Conservation (phyloP, 2,113 vertebrate species). For the Planiliza haematocheilus region DNA sequence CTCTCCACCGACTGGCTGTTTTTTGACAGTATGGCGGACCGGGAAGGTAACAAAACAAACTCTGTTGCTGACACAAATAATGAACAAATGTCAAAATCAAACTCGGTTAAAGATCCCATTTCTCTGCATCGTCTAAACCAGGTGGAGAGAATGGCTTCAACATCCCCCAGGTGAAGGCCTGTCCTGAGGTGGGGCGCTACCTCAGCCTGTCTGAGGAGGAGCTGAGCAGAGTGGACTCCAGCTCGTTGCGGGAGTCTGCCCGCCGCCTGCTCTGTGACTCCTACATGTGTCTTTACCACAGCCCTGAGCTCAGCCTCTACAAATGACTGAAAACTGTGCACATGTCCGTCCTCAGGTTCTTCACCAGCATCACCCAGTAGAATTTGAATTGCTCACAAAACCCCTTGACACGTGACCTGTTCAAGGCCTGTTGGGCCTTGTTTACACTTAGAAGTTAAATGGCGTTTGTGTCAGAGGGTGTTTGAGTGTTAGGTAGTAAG, state of each 20-base stretch:
- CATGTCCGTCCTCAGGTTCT: not conserved
- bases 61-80: too few relatives aligned
- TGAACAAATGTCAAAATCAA: not conserved
- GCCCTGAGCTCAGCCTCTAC: slow-evolving; percentile 86
- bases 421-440: not conserved
- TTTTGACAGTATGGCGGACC: slow-evolving; percentile 90
- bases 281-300: slow-evolving; percentile 90
- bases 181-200: slow-evolving; percentile 86
- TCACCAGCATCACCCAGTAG: not conserved
- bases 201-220: slow-evolving; percentile 80
- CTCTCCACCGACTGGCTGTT: slow-evolving; percentile 84
- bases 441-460: too few relatives aligned
- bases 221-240: slow-evolving; percentile 76
- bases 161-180: slow-evolving; percentile 83
- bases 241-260: slow-evolving; percentile 72
- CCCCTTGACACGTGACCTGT: not conserved
- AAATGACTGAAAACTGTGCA: slow-evolving; percentile 72
- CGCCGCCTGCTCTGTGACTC: slow-evolving; percentile 87
- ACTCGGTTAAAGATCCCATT: not conserved
- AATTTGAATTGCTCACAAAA: not conserved
- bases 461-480: too few relatives aligned
- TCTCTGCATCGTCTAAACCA: slow-evolving; percentile 45
- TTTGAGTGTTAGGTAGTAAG: too few relatives aligned
- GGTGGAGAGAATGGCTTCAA: slow-evolving; percentile 89
- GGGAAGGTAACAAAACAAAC: slow-evolving; percentile 81